Percentiles rank a stretch among this genome's conserved stretches.
These are phyloP conservation scores for Myotis myotis DNA, from an alignment of 2,797 vertebrate genomes.

Conservation along the genomic window DNA sequence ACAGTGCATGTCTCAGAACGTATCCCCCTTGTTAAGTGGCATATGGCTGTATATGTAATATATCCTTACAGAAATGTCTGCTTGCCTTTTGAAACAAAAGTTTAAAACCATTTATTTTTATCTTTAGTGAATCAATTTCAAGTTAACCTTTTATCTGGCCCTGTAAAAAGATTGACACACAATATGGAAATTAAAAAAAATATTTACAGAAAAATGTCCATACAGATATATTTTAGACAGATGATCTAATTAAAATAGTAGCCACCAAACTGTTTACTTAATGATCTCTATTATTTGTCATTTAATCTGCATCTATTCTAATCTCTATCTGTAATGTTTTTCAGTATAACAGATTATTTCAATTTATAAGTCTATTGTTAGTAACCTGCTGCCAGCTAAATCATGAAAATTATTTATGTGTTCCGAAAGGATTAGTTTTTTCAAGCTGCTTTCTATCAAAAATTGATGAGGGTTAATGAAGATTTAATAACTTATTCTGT, in stretches of 20 bases:
- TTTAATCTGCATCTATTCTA: conserved; percentile 73
- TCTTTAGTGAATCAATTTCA: conserved; percentile 62
- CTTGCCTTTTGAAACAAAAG: background rate
- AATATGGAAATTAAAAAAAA: conserved; percentile 78
- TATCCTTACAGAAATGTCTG: background rate
- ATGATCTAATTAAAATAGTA: conserved; percentile 80
- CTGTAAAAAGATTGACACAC: conserved; percentile 71
- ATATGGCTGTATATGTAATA: background rate
- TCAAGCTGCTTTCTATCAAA: background rate
- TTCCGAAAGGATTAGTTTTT: background rate
- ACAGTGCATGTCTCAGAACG: background rate
- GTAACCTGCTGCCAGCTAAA: background rate
- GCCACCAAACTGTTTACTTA: conserved; percentile 67
- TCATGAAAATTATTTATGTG: background rate
- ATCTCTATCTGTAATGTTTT: conserved; percentile 48
- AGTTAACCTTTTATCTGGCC: conserved; percentile 75
- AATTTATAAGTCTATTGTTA: background rate
- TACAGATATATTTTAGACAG: conserved; percentile 77
- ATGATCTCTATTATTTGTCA: conserved; percentile 53
- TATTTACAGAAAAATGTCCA: conserved; percentile 78
- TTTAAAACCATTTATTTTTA: background rate
- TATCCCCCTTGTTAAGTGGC: background rate
- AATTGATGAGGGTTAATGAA: background rate
- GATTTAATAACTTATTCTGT: background rate
- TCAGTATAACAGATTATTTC: background rate